Evolutionary conservation across 2,113 vertebrate genomes (phyloP).

Genomic region (Natator depressus): DNA sequence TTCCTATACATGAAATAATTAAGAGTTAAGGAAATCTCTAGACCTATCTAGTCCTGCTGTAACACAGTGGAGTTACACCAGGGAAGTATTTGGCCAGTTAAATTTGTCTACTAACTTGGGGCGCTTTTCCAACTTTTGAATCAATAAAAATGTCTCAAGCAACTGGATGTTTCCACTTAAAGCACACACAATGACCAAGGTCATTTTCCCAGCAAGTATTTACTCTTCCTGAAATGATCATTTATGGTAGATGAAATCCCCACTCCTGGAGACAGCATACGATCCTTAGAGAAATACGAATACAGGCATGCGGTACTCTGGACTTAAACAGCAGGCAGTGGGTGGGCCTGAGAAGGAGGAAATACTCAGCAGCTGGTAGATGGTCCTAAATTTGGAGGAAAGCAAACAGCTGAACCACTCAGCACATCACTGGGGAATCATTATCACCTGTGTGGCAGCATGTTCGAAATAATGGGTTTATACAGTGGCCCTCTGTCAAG

Average conservation of each 20-base stretch:
- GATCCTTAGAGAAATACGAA: neutral
- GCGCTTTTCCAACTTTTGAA: conserved; percentile 8
- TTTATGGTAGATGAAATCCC: neutral
- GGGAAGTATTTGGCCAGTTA: neutral
- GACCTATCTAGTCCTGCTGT: neutral
- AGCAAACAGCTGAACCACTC: neutral
- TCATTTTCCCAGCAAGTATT: fast-evolving
- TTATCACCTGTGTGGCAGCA: neutral
- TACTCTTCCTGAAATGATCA: neutral
- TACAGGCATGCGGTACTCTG: neutral
- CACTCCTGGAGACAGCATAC: neutral
- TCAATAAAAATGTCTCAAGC: neutral
- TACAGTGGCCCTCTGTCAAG: neutral
- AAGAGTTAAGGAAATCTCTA: neutral
- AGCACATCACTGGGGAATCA: neutral
- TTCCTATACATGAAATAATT: neutral
- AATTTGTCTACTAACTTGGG: neutral
- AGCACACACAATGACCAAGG: neutral
- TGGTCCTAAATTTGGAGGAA: neutral
- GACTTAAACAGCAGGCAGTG: conserved; percentile 25
- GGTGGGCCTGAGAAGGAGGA: neutral
- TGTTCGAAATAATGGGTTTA: conserved; percentile 17
- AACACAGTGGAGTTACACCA: neutral
- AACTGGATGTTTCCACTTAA: fast-evolving
- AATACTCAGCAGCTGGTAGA: neutral